Base-by-base conservation (phyloP, 92 coral and sea anemone species). In the Nematostella vectensis region DNA sequence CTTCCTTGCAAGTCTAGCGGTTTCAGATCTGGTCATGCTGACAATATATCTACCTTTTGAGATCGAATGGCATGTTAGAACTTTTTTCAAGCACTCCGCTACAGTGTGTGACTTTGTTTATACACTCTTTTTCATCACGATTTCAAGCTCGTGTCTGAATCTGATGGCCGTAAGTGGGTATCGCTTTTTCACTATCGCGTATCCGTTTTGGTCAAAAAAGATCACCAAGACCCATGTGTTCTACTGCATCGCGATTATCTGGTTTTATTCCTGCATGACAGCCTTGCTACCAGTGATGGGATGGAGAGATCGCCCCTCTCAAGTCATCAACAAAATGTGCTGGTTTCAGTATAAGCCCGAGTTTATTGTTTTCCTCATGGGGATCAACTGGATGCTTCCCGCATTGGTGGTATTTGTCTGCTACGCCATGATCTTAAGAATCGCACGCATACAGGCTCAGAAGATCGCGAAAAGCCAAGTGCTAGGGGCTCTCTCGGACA, bases 151-250 rank as follows among this genome's bases (percentile, higher is more conserved):
- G 17, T 69, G 89, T 17, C 57, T 85, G 37, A 85, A 71, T 61
- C 37, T 85, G 33, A 68, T 85, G 48, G 81, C 80, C 0, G 79
- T 85, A 12, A 80, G 88, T 45, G 67, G 72, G 10, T 85, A 75
- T 48, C 95, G 95, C 48, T 85, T 68, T 56, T 45, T 80, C 10
- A 75, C 95, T 2, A 85, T 85, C 31, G 82, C 77, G 20, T 72
- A 54, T 40, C 95, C 95, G 12, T 85, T 85, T 59, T 61, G 61
- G 20, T 55, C 75, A 24, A 85, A 67, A 37, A 36, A 59, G 4
- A 83, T 75, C 15, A 37, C 58, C 20, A 68, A 59, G 29, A 55
- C 30, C n/a, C 88, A 75, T 15, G 68, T 85, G 3, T 18, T 67
- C 15, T 2, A 31, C 0, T 42, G 56, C 12, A 60, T 85, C 0